Evolutionary conservation across 2,888 invertebrate genomes (phyloP), one percentile per base, ranked within the genome.

Genomic region (Eupsilia transversa): DNA sequence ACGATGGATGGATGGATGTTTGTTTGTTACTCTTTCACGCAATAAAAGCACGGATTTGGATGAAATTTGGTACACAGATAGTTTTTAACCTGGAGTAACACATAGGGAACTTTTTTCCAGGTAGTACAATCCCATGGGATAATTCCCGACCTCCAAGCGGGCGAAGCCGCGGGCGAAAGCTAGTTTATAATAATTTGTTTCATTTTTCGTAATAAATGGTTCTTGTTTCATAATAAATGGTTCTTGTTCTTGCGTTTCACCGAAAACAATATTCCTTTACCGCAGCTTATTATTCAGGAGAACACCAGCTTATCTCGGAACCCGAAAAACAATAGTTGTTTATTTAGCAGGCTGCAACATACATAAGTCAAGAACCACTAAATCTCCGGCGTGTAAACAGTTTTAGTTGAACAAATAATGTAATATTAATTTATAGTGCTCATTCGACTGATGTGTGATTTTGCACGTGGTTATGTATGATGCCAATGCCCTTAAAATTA

Each of bases 341-440:
- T 69, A 84, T 72, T 80, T 75, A 67, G 38, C 64, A 60, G 46
- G 23, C 23, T 75, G 80, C 56, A 56, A 69, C 54, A 75, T 33
- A 35, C 84, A 60, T 52, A 67, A 54, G 43, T 33, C 64, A 43
- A 65, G 46, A 59, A 72, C 57, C 67, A 80, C 81, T 82, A 82
- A 84, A 82, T 82, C 72, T 70, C 56, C 4, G 59, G 23, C 20
- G 23, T 17, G 63, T 84, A 82, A 82, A 81, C 85, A 73, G n/a
- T 81, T 77, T 81, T 65, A 67, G 69, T 38, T 77, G 70, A 77
- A 82, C 67, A 85, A 78, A 83, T 83, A 85, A 74, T 74, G 52
- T 52, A 70, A 76, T 76, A 72, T 65, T 80, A 68, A 85, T 74
- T 79, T 76, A 81, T 76, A 57, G 69, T 54, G 14, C 33, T n/a